These are phyloP conservation scores for Cebidichthys violaceus DNA, from an alignment of 2,113 vertebrate species.

Conservation along the genomic window DNA sequence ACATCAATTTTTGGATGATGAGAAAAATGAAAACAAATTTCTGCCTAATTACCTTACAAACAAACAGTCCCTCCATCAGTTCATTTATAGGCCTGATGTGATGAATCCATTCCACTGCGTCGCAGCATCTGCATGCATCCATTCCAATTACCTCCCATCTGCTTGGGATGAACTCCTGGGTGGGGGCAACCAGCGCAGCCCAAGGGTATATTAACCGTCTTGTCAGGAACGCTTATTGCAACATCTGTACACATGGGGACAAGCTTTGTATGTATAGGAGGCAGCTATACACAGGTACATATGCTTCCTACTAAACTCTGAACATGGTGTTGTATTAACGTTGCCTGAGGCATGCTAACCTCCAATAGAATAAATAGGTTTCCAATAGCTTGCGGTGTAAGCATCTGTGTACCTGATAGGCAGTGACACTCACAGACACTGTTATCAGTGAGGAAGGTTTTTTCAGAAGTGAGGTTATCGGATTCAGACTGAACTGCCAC, in stretches of 20 bases:
- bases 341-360: conserved; percentile 31
- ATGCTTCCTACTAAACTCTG: conserved; percentile 38
- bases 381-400: conserved; percentile 16
- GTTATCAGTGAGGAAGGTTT: conserved; percentile 7
- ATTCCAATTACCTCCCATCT: conserved; percentile 90
- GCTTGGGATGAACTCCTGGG: conserved; percentile 81
- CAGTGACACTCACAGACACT: neutral
- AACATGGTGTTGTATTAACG: conserved; percentile 25
- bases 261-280: conserved; percentile 64
- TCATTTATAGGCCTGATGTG: conserved; percentile 86
- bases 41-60: conserved; percentile 94
- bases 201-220: conserved; percentile 84
- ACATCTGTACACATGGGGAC: conserved; percentile 81
- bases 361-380: conserved; percentile 34
- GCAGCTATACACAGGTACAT: conserved; percentile 45
- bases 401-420: conserved; percentile 16
- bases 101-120: conserved; percentile 87
- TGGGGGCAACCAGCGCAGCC: conserved; percentile 68
- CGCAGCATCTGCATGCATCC: conserved; percentile 89
- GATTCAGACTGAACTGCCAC: conserved; percentile 1
- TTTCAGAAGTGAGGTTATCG: conserved; percentile 33
- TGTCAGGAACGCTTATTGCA: conserved; percentile 80
- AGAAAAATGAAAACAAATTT: conserved; percentile 92
- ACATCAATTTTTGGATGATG: conserved; percentile 80
- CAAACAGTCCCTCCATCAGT: conserved; percentile 88